phyloP scores from a whole-genome alignment of 2,888 invertebrate species.

The Protonemura montana region DNA sequence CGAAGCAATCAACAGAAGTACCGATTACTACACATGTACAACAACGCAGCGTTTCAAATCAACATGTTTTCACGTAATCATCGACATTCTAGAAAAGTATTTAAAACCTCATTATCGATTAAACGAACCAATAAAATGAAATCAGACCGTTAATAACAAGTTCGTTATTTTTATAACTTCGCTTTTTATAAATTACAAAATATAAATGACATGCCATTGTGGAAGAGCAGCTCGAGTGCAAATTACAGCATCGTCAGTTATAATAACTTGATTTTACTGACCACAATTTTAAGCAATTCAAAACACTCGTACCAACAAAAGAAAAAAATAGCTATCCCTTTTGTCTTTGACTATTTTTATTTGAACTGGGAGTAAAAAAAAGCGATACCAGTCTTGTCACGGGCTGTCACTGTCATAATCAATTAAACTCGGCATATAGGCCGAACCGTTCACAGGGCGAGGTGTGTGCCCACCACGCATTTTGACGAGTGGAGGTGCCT shows the following conservation, averaged over 20 bases:
- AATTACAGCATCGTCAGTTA: background rate
- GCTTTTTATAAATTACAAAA: background rate
- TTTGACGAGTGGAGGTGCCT: background rate
- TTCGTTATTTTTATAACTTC: background rate
- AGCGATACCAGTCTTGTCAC: background rate
- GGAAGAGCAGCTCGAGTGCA: background rate
- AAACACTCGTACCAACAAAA: background rate
- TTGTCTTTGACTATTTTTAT: background rate
- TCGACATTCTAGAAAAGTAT: slow-evolving; percentile 12
- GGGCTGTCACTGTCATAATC: background rate
- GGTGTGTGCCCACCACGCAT: background rate
- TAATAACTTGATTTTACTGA: background rate
- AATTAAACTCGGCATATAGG: background rate
- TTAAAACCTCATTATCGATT: slow-evolving; percentile 2
- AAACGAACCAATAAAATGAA: background rate
- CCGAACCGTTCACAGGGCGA: background rate
- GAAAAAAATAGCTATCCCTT: background rate
- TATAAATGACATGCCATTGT: background rate
- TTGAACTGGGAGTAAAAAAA: background rate
- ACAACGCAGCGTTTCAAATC: background rate
- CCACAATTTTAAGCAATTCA: background rate
- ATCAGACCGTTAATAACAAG: background rate
- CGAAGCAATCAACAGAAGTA: background rate
- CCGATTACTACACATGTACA: background rate
- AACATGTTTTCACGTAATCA: background rate